Percentiles rank a stretch among this genome's conserved stretches.
These are phyloP conservation scores for Drosophila azteca DNA, from an alignment of 1,140 invertebrate species.

Conservation along the genomic window DNA sequence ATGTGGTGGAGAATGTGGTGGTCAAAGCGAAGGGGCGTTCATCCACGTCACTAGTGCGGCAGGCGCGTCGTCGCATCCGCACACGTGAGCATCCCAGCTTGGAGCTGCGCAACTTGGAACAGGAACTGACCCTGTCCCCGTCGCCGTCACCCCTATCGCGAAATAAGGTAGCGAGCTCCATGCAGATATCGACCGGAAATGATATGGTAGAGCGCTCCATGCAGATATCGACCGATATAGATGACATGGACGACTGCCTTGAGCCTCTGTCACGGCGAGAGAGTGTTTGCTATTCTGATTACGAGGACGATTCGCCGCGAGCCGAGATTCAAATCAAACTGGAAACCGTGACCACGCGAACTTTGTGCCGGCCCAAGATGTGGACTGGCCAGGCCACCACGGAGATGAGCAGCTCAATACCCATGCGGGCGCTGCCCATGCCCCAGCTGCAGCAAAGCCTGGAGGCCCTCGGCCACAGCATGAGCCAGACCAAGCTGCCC, in stretches of 20 bases:
- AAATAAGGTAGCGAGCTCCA: not conserved
- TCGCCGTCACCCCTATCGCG: not conserved
- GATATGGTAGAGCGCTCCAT: not conserved
- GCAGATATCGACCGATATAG: slow-evolving; percentile 12
- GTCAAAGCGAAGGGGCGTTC: slow-evolving; percentile 37
- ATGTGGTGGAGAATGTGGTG: not conserved
- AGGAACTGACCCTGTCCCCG: not conserved
- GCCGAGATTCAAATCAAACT: slow-evolving; percentile 57
- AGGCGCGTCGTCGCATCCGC: slow-evolving; percentile 50
- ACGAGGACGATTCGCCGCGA: slow-evolving; percentile 38
- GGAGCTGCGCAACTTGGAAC: slow-evolving; percentile 17
- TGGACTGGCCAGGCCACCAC: not conserved
- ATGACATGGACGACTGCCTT: slow-evolving; percentile 9
- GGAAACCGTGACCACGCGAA: slow-evolving; percentile 39
- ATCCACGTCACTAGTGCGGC: slow-evolving; percentile 50
- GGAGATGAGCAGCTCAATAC: slow-evolving; percentile 2
- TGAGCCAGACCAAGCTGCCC: slow-evolving; percentile 20
- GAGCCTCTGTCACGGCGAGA: slow-evolving; percentile 5
- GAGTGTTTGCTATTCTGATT: slow-evolving; percentile 11
- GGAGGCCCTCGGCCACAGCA: slow-evolving; percentile 15
- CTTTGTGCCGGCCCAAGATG: slow-evolving; percentile 39
- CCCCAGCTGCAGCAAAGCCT: slow-evolving; percentile 26
- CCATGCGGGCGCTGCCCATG: slow-evolving; percentile 46
- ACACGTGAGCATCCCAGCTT: slow-evolving; percentile 46
- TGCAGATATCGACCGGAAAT: slow-evolving; percentile 6